These are phyloP conservation scores for Caenorhabditis brenneri DNA, from an alignment of 1,140 invertebrate genomes.

Conservation along the genomic window DNA sequence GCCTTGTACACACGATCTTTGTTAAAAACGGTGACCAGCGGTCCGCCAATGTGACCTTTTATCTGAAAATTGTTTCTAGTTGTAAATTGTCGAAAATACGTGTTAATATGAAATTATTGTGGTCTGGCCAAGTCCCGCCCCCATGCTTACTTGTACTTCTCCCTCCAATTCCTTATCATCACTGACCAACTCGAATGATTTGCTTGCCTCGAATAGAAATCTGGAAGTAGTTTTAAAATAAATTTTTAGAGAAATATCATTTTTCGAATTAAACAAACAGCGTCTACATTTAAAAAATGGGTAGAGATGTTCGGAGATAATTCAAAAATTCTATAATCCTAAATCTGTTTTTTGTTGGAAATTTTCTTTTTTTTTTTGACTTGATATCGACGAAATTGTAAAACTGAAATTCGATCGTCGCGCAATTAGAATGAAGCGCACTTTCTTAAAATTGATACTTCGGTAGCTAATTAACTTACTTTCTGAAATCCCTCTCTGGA, in stretches of 20 bases:
- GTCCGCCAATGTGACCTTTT: constrained; percentile 1
- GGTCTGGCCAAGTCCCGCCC: not conserved
- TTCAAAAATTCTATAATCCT: too few relatives aligned
- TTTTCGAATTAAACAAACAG: too few relatives aligned
- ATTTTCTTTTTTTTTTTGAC: too few relatives aligned
- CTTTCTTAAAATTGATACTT: too few relatives aligned
- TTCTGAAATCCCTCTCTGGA: not conserved
- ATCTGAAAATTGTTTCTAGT: not conserved
- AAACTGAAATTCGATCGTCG: too few relatives aligned
- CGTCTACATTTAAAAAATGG: too few relatives aligned
- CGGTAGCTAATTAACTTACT: too few relatives aligned
- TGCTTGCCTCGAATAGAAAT: constrained; percentile 31
- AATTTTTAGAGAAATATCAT: not conserved
- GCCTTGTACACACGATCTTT: constrained; percentile 31
- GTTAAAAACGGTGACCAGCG: constrained; percentile 23
- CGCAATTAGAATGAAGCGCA: too few relatives aligned
- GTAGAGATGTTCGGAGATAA: too few relatives aligned
- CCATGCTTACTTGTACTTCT: not conserved
- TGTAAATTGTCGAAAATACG: not conserved
- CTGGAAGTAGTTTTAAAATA: not conserved
- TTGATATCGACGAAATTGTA: too few relatives aligned
- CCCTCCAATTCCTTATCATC: constrained; percentile 25
- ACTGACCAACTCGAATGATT: not conserved
- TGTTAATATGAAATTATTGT: too few relatives aligned
- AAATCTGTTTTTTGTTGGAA: too few relatives aligned